Percentiles rank a stretch among this genome's conserved stretches.
phyloP scores from a whole-genome alignment of 2,113 vertebrate species.

The Delphinapterus leucas region DNA sequence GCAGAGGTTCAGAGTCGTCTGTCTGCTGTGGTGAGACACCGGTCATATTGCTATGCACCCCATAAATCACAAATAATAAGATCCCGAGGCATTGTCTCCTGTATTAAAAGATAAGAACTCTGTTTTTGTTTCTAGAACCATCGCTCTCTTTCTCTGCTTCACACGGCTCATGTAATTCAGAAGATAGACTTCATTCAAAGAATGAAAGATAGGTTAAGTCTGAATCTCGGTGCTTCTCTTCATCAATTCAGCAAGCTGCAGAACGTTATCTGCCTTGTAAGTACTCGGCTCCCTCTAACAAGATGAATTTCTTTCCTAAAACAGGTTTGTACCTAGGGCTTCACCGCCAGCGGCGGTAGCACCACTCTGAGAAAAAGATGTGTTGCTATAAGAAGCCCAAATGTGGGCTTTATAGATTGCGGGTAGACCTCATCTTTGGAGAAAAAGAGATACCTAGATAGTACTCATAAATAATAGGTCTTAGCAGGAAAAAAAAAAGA shows the following conservation, averaged over 20 bases:
- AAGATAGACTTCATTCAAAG: constrained; percentile 76
- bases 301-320: constrained; percentile 59
- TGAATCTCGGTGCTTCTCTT: constrained; percentile 37
- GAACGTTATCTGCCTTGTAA: constrained; percentile 66
- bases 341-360: not conserved
- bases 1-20: constrained; percentile 53
- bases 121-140: constrained; percentile 72
- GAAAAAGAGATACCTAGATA: not conserved
- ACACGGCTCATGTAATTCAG: constrained; percentile 71
- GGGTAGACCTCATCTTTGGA: not conserved
- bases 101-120: constrained; percentile 77
- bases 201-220: constrained; percentile 72
- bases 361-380: not conserved
- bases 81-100: constrained; percentile 66
- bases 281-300: constrained; percentile 52
- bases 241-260: constrained; percentile 67
- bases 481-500: not conserved
- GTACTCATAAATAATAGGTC: not conserved
- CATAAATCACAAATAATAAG: constrained; percentile 78
- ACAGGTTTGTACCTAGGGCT: constrained; percentile 5
- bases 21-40: constrained; percentile 16
- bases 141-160: constrained; percentile 54
- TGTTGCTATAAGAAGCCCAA: not conserved
- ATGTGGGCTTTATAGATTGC: not conserved
- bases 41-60: constrained; percentile 58